Percentiles rank a stretch among this genome's conserved stretches.
These are phyloP conservation scores for Euspilapteryx auroguttella DNA, from an alignment of 2,888 invertebrate species.

Conservation along the genomic window DNA sequence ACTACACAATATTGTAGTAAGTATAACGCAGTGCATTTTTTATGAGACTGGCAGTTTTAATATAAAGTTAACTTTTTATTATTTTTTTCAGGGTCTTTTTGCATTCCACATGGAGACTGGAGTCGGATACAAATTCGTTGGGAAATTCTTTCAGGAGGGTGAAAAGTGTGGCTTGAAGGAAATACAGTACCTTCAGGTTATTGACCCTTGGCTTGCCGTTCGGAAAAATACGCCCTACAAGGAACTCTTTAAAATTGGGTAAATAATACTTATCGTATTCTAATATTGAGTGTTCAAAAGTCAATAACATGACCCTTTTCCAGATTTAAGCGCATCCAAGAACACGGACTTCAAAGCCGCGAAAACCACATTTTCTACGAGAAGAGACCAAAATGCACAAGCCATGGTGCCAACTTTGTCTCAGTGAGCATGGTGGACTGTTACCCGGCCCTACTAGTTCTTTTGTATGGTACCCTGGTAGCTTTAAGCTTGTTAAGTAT, in stretches of 20 bases:
- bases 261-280: no score
- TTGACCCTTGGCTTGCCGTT: conserved; percentile 66
- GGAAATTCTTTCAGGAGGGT: conserved; percentile 66
- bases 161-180: conserved; percentile 73
- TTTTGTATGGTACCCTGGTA: conserved; percentile 27
- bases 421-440: conserved; percentile 69
- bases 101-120: conserved; percentile 71
- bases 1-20: no score
- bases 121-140: conserved; percentile 67
- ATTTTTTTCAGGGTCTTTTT: conserved; percentile 50
- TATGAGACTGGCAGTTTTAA: no score
- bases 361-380: conserved; percentile 64
- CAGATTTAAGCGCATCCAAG: conserved; percentile 43
- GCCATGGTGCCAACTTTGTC: conserved; percentile 63
- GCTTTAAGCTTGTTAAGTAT: conserved; percentile 19
- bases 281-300: no score
- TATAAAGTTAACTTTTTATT: no score
- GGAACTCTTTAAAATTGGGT: conserved; percentile 68
- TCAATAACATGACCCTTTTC: no score
- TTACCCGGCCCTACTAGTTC: conserved; percentile 40
- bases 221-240: conserved; percentile 64
- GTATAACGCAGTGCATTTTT: no score
- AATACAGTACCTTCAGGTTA: conserved; percentile 64
- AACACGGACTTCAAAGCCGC: conserved; percentile 60
- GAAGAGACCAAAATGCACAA: conserved; percentile 64